Evolutionary conservation across 2,888 invertebrate species (phyloP).

Genomic region (Molanna angustata): DNA sequence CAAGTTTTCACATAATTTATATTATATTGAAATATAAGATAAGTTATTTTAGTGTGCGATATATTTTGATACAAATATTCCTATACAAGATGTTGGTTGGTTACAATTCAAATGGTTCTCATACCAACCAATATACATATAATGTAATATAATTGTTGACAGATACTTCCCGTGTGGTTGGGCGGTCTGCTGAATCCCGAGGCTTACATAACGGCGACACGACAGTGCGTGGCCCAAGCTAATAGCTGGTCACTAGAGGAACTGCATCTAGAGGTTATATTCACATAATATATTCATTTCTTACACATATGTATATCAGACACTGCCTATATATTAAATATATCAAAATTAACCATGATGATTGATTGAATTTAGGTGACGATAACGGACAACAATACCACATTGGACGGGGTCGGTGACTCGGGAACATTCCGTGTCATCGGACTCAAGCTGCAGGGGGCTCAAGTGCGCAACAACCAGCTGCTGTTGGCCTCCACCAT

Average conservation of each 20-base stretch:
- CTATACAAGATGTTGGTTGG: no score
- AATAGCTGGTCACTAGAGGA: conserved; percentile 98
- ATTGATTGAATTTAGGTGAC: conserved; percentile 52
- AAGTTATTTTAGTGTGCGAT: no score
- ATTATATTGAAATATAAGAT: no score
- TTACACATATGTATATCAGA: no score
- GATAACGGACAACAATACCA: conserved; percentile 57
- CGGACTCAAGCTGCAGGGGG: conserved; percentile 95
- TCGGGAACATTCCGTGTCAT: conserved; percentile 66
- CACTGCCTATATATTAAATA: no score
- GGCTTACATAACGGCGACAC: conserved; percentile 97
- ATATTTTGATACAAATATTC: no score
- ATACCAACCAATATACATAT: no score
- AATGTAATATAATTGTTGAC: no score
- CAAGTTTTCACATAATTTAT: no score
- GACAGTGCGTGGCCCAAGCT: conserved; percentile 96
- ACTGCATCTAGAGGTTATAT: conserved; percentile 84
- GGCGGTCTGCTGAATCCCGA: conserved; percentile 98
- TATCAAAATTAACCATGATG: no score
- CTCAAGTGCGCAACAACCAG: conserved; percentile 88
- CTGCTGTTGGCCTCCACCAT: conserved; percentile 91
- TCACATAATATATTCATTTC: no score
- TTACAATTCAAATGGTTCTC: no score
- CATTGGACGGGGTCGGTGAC: conserved; percentile 38
- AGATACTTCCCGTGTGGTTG: conserved; percentile 94